Percentiles rank a stretch among this genome's conserved stretches.
Evolutionary conservation across 2,113 vertebrate species (phyloP).

Genomic region (Geothlypis trichas): DNA sequence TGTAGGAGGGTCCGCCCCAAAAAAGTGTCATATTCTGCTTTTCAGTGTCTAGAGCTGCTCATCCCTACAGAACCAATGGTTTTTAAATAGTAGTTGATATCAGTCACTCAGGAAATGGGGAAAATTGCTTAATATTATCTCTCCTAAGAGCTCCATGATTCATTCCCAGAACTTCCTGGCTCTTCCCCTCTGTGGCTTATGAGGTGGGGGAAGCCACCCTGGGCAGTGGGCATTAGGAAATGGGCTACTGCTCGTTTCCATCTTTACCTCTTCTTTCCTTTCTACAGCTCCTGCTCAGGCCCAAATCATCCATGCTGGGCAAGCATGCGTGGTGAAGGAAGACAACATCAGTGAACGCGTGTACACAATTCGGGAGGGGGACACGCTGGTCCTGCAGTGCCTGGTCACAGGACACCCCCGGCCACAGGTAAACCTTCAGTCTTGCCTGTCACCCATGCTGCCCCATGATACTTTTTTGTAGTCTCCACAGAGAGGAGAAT

Average conservation of each 20-base stretch:
- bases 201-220: background rate
- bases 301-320: conserved; percentile 94
- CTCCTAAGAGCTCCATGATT: background rate
- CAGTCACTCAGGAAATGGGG: background rate
- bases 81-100: background rate
- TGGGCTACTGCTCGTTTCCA: background rate
- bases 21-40: background rate
- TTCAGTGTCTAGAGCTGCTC: background rate
- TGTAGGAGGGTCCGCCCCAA: background rate
- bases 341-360: conserved; percentile 96
- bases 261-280: background rate
- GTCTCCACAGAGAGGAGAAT: accelerated
- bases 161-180: background rate
- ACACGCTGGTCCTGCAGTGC: conserved; percentile 91
- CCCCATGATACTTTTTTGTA: background rate
- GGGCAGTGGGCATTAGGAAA: background rate
- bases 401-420: conserved; percentile 94
- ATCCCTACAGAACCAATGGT: background rate
- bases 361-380: conserved; percentile 96
- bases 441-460: background rate
- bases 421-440: conserved; percentile 83
- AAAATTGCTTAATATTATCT: background rate
- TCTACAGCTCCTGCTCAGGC: conserved; percentile 91
- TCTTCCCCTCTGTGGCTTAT: background rate
- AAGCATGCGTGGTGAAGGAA: conserved; percentile 95